Conservation (phyloP, 2,797 vertebrate species). For the Fistularia tabacaria region DNA sequence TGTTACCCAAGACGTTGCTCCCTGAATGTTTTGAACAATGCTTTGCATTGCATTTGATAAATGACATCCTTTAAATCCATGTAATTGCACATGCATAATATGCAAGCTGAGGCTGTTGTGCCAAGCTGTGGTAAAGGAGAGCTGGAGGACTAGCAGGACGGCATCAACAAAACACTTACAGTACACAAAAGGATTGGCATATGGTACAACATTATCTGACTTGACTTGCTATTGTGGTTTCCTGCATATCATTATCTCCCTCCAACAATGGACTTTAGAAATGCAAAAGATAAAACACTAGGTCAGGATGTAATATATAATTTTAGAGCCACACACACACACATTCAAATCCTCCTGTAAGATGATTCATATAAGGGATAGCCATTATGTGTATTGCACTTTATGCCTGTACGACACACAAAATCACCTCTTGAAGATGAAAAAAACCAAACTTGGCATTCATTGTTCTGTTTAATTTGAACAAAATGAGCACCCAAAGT, state of each 20-base stretch:
- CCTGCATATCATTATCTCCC: not conserved
- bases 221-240: slow-evolving; percentile 7
- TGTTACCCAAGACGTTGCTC: too few species aligned
- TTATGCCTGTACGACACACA: slow-evolving; percentile 6
- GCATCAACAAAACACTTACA: too few species aligned
- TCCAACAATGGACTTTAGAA: not conserved
- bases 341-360: slow-evolving; percentile 4
- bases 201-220: slow-evolving; percentile 2
- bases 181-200: not conserved
- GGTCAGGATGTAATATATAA: too few species aligned
- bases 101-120: too few species aligned
- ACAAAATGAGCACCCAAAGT: slow-evolving; percentile 58
- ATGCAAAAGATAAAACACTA: too few species aligned
- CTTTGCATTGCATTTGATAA: too few species aligned
- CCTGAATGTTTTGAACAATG: too few species aligned
- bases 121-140: too few species aligned
- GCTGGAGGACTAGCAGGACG: too few species aligned
- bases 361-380: slow-evolving; percentile 3
- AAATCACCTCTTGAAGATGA: slow-evolving; percentile 8
- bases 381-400: slow-evolving; percentile 5
- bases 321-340: not conserved
- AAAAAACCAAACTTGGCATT: slow-evolving; percentile 11
- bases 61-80: too few species aligned
- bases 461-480: slow-evolving; percentile 26
- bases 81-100: too few species aligned